phyloP scores from a whole-genome alignment of 2,113 vertebrate species.

The Lasiurus borealis region DNA sequence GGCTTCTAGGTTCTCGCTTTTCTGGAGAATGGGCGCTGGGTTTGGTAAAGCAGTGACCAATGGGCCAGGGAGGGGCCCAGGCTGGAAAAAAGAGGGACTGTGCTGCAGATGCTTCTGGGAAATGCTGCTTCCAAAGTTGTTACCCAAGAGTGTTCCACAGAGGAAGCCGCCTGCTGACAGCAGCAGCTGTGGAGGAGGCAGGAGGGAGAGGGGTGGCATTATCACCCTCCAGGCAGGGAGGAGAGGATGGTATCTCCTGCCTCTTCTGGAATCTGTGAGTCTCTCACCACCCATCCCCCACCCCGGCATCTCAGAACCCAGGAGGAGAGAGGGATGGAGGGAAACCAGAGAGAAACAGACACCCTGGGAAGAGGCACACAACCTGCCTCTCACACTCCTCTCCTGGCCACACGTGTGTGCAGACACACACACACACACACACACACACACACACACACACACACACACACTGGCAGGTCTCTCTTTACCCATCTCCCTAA shows the following conservation, averaged over 20 bases:
- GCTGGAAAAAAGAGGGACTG: not conserved
- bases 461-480: not conserved
- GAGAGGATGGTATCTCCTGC: not conserved
- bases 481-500: not conserved
- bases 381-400: not conserved
- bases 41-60: not conserved
- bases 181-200: constrained; percentile 67
- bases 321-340: too few species aligned
- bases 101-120: not conserved
- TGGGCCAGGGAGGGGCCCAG: not conserved
- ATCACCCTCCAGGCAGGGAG: not conserved
- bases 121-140: constrained; percentile 36
- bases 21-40: not conserved
- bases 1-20: not conserved
- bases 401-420: not conserved
- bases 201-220: constrained; percentile 33
- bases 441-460: not conserved
- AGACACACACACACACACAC: not conserved
- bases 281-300: not conserved
- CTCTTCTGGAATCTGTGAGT: constrained; percentile 38
- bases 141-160: constrained; percentile 23
- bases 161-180: constrained; percentile 60
- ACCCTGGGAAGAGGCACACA: not conserved
- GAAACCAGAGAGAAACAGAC: too few species aligned
- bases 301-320: not conserved